Evolutionary conservation across 2,888 invertebrate genomes (phyloP).

Genomic region (Agrochola circellaris): DNA sequence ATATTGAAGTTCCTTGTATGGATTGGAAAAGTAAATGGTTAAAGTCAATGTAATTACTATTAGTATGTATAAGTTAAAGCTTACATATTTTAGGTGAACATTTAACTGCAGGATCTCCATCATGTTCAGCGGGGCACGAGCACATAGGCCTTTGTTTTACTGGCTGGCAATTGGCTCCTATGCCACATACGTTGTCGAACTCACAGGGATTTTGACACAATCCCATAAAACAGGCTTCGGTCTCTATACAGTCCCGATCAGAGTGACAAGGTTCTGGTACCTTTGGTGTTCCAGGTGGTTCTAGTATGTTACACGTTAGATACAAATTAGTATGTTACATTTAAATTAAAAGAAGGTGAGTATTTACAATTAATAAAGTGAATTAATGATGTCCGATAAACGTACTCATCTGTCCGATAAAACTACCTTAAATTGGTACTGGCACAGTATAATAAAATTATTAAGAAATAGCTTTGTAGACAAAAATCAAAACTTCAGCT

Average conservation of each 20-base stretch:
- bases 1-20: conserved; percentile 3
- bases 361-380: conserved; percentile 72
- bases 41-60: conserved; percentile 60
- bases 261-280: conserved; percentile 95
- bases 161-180: conserved; percentile 94
- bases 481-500: not conserved
- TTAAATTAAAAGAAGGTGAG: conserved; percentile 64
- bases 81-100: conserved; percentile 95
- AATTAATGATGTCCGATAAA: conserved; percentile 43
- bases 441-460: conserved; percentile 13
- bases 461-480: conserved; percentile 13
- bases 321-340: conserved; percentile 83
- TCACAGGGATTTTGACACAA: conserved; percentile 96
- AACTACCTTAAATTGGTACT: conserved; percentile 70
- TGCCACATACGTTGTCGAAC: conserved; percentile 94
- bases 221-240: conserved; percentile 95
- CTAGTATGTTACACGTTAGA: conserved; percentile 90
- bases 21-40: conserved; percentile 42
- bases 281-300: conserved; percentile 93
- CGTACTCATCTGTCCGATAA: conserved; percentile 82
- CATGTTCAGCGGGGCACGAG: conserved; percentile 94
- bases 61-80: conserved; percentile 80
- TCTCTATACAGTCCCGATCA: conserved; percentile 95
- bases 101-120: conserved; percentile 95
- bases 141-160: conserved; percentile 96